phyloP scores from a whole-genome alignment of 2,797 vertebrate species.

The Gouania willdenowi region DNA sequence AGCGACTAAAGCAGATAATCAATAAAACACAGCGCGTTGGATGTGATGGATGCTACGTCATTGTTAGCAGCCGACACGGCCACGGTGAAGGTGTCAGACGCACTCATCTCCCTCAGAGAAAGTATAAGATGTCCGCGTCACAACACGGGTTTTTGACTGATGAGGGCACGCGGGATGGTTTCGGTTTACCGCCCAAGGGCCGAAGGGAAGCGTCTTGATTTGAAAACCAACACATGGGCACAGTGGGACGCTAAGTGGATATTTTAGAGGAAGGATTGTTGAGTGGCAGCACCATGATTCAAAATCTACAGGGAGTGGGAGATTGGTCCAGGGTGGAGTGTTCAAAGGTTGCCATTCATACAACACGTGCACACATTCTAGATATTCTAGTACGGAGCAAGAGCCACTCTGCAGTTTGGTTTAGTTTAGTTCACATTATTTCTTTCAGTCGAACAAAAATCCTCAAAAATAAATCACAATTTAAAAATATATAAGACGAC shows the following conservation, averaged over 20 bases:
- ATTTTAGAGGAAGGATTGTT: conserved; percentile 43
- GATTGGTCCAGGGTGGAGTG: conserved; percentile 27
- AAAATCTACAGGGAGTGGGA: conserved; percentile 26
- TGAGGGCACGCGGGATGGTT: conserved; percentile 58
- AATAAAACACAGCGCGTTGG: conserved; percentile 45
- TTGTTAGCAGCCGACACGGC: conserved; percentile 35
- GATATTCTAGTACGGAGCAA: no score
- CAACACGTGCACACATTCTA: no score
- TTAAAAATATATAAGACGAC: no score
- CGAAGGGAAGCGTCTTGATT: conserved; percentile 42
- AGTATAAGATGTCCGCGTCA: conserved; percentile 47
- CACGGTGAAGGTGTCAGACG: conserved; percentile 37
- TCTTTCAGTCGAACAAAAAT: no score
- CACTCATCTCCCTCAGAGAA: conserved; percentile 28
- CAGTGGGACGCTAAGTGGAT: conserved; percentile 58
- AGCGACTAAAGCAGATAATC: conserved; percentile 51
- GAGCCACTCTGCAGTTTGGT: no score
- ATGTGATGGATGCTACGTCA: conserved; percentile 54
- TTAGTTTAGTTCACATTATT: no score
- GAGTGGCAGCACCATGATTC: conserved; percentile 49
- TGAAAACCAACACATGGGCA: conserved; percentile 59
- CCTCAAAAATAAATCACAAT: no score
- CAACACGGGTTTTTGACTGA: conserved; percentile 59
- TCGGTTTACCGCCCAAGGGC: conserved; percentile 47
- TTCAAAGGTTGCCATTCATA: no score